These are phyloP conservation scores for Sinocyclocheilus anophthalmus DNA, from an alignment of 2,113 vertebrate genomes.

Conservation along the genomic window DNA sequence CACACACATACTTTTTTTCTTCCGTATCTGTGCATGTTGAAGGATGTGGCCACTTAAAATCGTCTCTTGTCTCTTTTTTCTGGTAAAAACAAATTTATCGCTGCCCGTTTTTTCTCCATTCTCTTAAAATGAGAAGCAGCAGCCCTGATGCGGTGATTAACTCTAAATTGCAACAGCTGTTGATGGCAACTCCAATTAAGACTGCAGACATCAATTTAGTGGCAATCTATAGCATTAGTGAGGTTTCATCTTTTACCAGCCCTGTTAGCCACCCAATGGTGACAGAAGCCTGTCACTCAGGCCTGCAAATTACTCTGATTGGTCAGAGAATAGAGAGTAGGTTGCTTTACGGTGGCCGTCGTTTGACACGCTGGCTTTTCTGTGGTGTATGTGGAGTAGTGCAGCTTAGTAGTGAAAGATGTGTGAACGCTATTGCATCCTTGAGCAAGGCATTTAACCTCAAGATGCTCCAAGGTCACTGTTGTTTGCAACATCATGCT, in stretches of 20 bases:
- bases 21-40: not conserved
- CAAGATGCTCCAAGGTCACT: not conserved
- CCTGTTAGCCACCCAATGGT: slow-evolving; percentile 27
- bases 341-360: not conserved
- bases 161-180: slow-evolving; percentile 57
- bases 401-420: not conserved
- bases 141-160: slow-evolving; percentile 53
- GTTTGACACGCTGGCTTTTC: not conserved
- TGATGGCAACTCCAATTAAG: slow-evolving; percentile 59
- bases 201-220: slow-evolving; percentile 47
- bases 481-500: not conserved
- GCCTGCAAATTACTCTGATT: not conserved
- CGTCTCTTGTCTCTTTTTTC: not conserved
- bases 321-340: slow-evolving; percentile 11
- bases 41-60: not conserved
- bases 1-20: slow-evolving; percentile 26
- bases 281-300: slow-evolving; percentile 20
- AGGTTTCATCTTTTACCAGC: slow-evolving; percentile 46
- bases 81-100: slow-evolving; percentile 28
- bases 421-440: not conserved
- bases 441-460: not conserved
- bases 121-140: slow-evolving; percentile 37
- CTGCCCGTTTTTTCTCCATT: slow-evolving; percentile 28
- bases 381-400: not conserved
- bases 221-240: slow-evolving; percentile 53